phyloP scores from a whole-genome alignment of 2,797 vertebrate genomes.

The Nyctibius grandis region DNA sequence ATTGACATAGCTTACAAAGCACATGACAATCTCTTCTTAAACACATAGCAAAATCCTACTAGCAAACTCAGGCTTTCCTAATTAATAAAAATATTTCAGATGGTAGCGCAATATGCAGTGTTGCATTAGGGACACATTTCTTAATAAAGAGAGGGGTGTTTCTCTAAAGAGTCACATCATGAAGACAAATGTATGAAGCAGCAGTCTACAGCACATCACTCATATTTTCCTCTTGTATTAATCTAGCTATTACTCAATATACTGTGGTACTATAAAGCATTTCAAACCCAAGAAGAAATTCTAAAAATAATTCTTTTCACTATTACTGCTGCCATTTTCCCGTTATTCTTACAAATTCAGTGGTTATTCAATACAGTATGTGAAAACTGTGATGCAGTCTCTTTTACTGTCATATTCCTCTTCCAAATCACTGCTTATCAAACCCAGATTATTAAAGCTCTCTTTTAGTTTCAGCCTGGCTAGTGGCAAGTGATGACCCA shows the following conservation, averaged over 20 bases:
- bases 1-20: background rate
- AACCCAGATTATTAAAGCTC: background rate
- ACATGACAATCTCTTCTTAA: background rate
- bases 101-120: background rate
- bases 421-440: background rate
- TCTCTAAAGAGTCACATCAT: fast-evolving
- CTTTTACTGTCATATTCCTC: background rate
- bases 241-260: background rate
- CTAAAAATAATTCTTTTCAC: background rate
- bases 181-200: background rate
- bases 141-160: background rate
- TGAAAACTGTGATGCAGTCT: background rate
- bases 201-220: background rate
- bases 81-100: background rate
- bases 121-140: background rate
- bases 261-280: background rate
- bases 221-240: background rate
- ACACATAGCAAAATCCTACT: background rate
- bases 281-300: background rate
- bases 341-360: background rate
- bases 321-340: background rate
- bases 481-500: background rate
- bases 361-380: background rate
- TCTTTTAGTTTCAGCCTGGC: background rate
- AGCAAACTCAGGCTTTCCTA: background rate